Percentiles rank a stretch among this genome's conserved stretches.
These are phyloP conservation scores for Galerucella calmariensis DNA, from an alignment of 2,888 invertebrate genomes.

Conservation along the genomic window DNA sequence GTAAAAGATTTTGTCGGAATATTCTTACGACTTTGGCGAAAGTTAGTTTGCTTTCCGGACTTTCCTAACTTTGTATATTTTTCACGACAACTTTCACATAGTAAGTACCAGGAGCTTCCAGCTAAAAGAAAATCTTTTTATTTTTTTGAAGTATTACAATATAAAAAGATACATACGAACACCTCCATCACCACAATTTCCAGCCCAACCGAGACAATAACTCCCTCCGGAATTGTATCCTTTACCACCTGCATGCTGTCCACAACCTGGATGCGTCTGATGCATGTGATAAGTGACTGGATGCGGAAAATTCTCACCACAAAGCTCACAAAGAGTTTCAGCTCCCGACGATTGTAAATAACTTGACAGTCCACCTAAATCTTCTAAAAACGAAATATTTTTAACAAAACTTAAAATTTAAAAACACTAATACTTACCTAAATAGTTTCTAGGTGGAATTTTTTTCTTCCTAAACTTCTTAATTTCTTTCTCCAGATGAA, in stretches of 20 bases:
- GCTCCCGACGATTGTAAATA: slow-evolving; percentile 55
- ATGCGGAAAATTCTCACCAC: slow-evolving; percentile 79
- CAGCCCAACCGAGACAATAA: slow-evolving; percentile 89
- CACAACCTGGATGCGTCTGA: slow-evolving; percentile 90
- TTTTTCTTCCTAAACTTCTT: slow-evolving; percentile 73
- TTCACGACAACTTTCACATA: slow-evolving; percentile 91
- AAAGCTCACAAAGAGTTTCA: slow-evolving; percentile 81
- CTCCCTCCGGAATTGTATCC: slow-evolving; percentile 93
- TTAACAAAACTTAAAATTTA: neutral
- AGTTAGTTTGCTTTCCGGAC: slow-evolving; percentile 59
- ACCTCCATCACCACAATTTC: slow-evolving; percentile 88
- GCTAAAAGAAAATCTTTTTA: slow-evolving; percentile 58
- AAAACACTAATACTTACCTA: slow-evolving; percentile 52
- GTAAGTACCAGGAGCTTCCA: slow-evolving; percentile 88
- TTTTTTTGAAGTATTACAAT: neutral
- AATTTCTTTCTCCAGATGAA: slow-evolving; percentile 61
- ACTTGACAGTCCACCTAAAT: slow-evolving; percentile 57
- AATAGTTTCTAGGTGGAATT: slow-evolving; percentile 62
- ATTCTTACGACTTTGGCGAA: slow-evolving; percentile 56
- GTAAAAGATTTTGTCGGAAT: slow-evolving; percentile 50
- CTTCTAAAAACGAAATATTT: slow-evolving; percentile 50
- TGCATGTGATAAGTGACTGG: slow-evolving; percentile 95
- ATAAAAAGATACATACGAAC: slow-evolving; percentile 67
- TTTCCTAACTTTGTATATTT: slow-evolving; percentile 70
- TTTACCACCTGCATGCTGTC: slow-evolving; percentile 83